Base-by-base conservation (phyloP, 1,140 invertebrate genomes). In the Leucophenga varia region DNA sequence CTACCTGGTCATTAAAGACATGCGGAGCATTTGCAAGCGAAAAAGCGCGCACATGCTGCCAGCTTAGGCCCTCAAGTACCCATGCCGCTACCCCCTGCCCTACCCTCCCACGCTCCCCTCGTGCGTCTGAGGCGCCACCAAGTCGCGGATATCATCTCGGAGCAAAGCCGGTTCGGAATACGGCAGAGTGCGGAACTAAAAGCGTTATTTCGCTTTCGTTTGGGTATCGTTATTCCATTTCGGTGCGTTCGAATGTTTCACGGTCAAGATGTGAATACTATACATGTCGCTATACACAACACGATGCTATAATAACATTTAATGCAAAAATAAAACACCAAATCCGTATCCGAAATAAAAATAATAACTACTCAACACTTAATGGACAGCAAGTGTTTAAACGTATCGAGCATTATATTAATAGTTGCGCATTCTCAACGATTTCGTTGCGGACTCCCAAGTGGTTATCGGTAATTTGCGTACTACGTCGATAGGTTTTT, bases 401-500 rank as follows among this genome's bases (percentile, higher is more conserved):
- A 25, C 49, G 36, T 51, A 16, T 45, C 47, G 49, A 20, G 17
- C 18, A 21, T 41, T 9, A 36, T 60, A 54, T 51, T 57, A 57
- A 52, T 64, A 52, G 50, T 48, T 46, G 21, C 19, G 31, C 34
- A 56, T 37, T 39, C 45, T 61, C 49, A 39, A 50, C n/a, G n/a
- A n/a, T n/a, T n/a, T n/a, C n/a, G n/a, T n/a, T n/a, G n/a, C n/a
- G n/a, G n/a, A n/a, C n/a, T 47, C 37, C 55, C 39, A 57, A 63
- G 56, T 57, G 50, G 42, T 43, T 67, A 67, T 67, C 63, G 63
- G 63, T 67, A 67, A 59, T 68, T 67, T 67, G 64, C 64, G 63
- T 67, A 67, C 56, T 56, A 59, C 55, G 32, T 38, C 36, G 28
- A 7, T 9, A 0, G n/a, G n/a, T n/a, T n/a, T n/a, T n/a, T n/a